Evolutionary conservation across 2,888 invertebrate genomes (phyloP), one percentile per base, ranked within the genome.

Genomic region (Rutpela maculata): DNA sequence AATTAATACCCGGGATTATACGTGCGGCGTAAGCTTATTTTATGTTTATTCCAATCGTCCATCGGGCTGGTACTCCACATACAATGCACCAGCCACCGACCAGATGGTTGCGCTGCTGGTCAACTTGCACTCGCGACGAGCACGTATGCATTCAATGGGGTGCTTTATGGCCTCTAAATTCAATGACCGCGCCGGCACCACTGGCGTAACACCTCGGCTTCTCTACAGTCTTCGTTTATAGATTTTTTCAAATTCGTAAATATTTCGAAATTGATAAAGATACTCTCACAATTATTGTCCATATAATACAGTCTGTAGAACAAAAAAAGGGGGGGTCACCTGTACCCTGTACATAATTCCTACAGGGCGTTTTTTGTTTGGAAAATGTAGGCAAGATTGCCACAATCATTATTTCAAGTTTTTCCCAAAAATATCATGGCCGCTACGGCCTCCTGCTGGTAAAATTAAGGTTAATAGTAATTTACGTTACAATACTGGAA

Each of bases 141-240:
- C 86, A 88, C 87, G 87, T 86, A 86, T 84, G 84, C 83, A 84
- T 86, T 86, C 84, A 85, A 86, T 85, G 85, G 87, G 86, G 87
- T 87, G 86, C 86, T 86, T 87, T 87, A 88, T 87, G 86, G 84
- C 85, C 86, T 86, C 85, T 83, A 86, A 86, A 87, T 86, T 86
- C 88, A 87, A 87, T 86, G 87, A 88, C 87, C 87, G 86, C 81
- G 80, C 83, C 62, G 31, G 63, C 55, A 78, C 77, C 69, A 68
- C 17, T 26, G 57, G 56, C 68, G 68, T 18, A 68, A 50, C 50
- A 50, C 50, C n/a, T 50, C 50, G 50, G 17, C 1, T 50, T 50
- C 50, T 50, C 6, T 50, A 1, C 2, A n/a, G 50, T n/a, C 6
- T 15, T 5, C 15, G 0, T 43, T 43, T 43, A 15, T 43, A 43